A percentile compares a stretch with the other conserved stretches of the same genome.
phyloP scores from a whole-genome alignment of 37 sponge, comb jelly and placozoan species.

The Axinella damicornis region DNA sequence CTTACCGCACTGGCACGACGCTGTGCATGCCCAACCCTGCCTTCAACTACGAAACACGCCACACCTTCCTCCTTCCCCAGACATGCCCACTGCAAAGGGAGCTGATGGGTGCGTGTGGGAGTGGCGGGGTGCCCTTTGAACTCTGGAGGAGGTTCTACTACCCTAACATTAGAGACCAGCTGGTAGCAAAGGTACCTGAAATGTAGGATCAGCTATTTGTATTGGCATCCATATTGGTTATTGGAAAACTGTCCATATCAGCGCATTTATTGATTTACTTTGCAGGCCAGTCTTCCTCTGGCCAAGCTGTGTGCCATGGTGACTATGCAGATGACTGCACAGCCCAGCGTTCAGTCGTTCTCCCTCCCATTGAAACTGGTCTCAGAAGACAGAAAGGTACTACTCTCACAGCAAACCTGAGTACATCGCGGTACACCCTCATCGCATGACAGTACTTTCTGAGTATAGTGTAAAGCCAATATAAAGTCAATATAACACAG shows the following conservation, averaged over 20 bases:
- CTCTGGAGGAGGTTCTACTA: slow-evolving; percentile 94
- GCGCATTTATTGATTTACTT: no score
- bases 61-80: slow-evolving; percentile 54
- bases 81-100: slow-evolving; percentile 43
- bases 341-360: slow-evolving; percentile 41
- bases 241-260: no score
- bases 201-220: no score
- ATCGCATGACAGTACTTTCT: neutral
- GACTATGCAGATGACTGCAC: slow-evolving; percentile 54
- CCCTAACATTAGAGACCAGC: slow-evolving; percentile 92
- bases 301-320: slow-evolving; percentile 86
- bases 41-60: slow-evolving; percentile 48
- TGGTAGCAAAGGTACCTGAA: slow-evolving; percentile 79
- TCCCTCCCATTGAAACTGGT: slow-evolving; percentile 63
- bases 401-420: no score
- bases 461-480: no score
- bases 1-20: slow-evolving; percentile 63
- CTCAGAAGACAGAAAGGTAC: neutral
- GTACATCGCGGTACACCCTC: neutral
- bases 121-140: slow-evolving; percentile 72
- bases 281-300: slow-evolving; percentile 73
- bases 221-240: no score
- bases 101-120: slow-evolving; percentile 51
- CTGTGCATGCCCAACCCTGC: slow-evolving; percentile 73
- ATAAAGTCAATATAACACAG: neutral